Conservation (phyloP, 2,888 invertebrate species). For the Aleiodes alternator region DNA sequence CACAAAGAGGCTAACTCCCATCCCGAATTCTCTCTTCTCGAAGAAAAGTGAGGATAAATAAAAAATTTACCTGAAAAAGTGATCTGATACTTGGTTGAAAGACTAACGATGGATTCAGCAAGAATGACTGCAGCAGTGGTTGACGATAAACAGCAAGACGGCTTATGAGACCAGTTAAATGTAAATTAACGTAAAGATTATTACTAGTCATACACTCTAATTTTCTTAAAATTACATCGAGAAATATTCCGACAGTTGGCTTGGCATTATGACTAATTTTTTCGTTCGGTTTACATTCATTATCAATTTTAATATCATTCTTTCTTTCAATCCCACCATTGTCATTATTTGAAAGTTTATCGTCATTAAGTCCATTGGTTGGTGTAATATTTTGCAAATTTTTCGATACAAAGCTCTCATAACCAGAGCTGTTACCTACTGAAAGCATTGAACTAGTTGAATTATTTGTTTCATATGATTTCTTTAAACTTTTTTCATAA, state of each 20-base stretch:
- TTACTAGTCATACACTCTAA: slow-evolving; percentile 90
- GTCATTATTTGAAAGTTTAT: slow-evolving; percentile 4
- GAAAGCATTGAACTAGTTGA: slow-evolving; percentile 81
- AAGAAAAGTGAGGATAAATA: background rate
- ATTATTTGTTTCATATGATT: slow-evolving; percentile 64
- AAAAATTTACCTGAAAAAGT: slow-evolving; percentile 85
- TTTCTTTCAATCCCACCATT: background rate
- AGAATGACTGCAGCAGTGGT: slow-evolving; percentile 89
- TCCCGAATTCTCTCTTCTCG: background rate
- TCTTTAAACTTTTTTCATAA: slow-evolving; percentile 47
- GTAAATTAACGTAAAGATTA: slow-evolving; percentile 89
- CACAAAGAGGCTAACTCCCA: no score
- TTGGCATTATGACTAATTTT: slow-evolving; percentile 68
- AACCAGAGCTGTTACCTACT: slow-evolving; percentile 86
- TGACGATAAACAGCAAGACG: slow-evolving; percentile 92
- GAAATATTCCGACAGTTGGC: slow-evolving; percentile 78
- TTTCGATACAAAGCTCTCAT: slow-evolving; percentile 81
- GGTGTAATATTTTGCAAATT: slow-evolving; percentile 76
- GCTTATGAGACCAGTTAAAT: slow-evolving; percentile 91
- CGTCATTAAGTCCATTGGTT: slow-evolving; percentile 64
- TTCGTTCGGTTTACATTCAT: background rate
- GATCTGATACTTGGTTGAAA: slow-evolving; percentile 94
- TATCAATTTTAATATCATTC: slow-evolving; percentile 8
- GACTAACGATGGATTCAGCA: slow-evolving; percentile 89
- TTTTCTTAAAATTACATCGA: slow-evolving; percentile 88